Evolutionary conservation across 2,888 invertebrate species (phyloP), one percentile per base, ranked within the genome.

Genomic region (Heliothis peltigera): DNA sequence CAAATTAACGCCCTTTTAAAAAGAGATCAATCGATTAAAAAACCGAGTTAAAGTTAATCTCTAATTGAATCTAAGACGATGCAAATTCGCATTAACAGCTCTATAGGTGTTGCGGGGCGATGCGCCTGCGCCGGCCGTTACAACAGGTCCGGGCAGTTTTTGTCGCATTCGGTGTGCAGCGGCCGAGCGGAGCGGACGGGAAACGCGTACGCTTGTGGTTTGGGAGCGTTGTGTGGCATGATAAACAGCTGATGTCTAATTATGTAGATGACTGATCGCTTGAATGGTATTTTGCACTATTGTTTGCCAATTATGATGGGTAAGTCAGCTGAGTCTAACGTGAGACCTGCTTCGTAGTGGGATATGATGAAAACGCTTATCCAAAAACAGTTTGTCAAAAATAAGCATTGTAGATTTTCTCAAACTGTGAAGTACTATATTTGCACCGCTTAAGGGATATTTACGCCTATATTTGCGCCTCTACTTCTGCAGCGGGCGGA

Each of bases 141-240:
- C 87, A 88, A 89, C 90, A 83, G 84, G 92, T 87, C 86, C 78
- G 87, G 88, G 64, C 75, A 89, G 88, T 93, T 93, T 93, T 92
- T 92, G 88, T 88, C 77, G 77, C 79, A 68, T 48, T 51, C 39
- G 32, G 32, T 56, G 48, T 55, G 70, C 52, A 32, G 46, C 70
- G 64, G 70, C 61, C 61, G 72, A 61, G 75, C 62, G 80, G 79
- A 69, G 71, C 74, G 69, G 76, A 43, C 55, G 35, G 44, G 25
- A 43, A 64, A 64, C 79, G 79, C 79, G 65, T 63, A 53, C 25
- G 66, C 72, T 66, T 79, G 65, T 78, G 68, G 73, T 65, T 78
- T 75, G 63, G 32, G 48, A 61, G 48, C 21, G 58, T 22, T 65
- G 47, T 18, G 28, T 52, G 39, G 62, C 52, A 62, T 66, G 28